Evolutionary conservation across 2,888 invertebrate species (phyloP).

Genomic region (Harpalus rufipes): DNA sequence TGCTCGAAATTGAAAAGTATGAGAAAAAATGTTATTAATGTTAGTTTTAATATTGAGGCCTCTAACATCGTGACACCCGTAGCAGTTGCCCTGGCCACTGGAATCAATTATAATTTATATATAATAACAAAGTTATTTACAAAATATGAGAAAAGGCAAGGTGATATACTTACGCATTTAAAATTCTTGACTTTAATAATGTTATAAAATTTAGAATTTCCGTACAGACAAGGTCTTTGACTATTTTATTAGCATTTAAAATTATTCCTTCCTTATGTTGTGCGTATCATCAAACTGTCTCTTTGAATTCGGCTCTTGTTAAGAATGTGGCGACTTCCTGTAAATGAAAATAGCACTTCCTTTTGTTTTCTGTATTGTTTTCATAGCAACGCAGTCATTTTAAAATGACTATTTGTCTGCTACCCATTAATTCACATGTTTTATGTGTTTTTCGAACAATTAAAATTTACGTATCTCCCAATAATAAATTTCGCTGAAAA

Average conservation of each 20-base stretch:
- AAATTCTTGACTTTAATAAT: neutral
- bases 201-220: neutral
- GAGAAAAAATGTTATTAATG: no score
- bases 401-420: slow-evolving; percentile 8
- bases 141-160: neutral
- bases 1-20: no score
- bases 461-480: slow-evolving; percentile 40
- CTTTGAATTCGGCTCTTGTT: neutral
- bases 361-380: slow-evolving; percentile 38
- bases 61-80: no score
- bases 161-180: neutral
- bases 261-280: slow-evolving; percentile 8
- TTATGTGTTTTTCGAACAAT: slow-evolving; percentile 53
- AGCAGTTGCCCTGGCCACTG: no score
- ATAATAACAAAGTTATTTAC: no score
- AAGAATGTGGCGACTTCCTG: slow-evolving; percentile 24
- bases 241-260: slow-evolving; percentile 7
- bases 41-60: no score
- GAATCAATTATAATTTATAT: no score
- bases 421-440: slow-evolving; percentile 39
- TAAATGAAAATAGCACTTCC: slow-evolving; percentile 38
- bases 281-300: neutral
- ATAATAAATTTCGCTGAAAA: slow-evolving; percentile 44
- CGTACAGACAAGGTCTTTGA: neutral
- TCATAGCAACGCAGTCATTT: slow-evolving; percentile 29